Evolutionary conservation across 2,113 vertebrate genomes (phyloP).

Genomic region (Phalacrocorax aristotelis): DNA sequence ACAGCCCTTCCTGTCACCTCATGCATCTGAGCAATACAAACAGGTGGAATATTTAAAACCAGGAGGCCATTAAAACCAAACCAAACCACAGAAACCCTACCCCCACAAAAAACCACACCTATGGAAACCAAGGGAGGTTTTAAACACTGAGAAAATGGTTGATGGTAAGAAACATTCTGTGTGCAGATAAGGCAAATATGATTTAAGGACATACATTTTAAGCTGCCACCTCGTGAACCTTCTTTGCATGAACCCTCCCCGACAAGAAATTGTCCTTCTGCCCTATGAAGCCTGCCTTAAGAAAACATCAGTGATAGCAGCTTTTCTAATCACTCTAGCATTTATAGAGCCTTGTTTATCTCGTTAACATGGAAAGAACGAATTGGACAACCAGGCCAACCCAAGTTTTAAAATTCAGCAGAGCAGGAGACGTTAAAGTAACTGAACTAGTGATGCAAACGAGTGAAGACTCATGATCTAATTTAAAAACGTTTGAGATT

Average conservation of each 20-base stretch:
- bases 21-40: not conserved
- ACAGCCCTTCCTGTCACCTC: slow-evolving; percentile 57
- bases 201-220: not conserved
- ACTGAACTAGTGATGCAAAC: not conserved
- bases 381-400: not conserved
- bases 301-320: not conserved
- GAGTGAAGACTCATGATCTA: not conserved
- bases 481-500: not conserved
- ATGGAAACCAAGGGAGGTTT: not conserved
- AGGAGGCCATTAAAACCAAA: not conserved
- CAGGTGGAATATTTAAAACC: slow-evolving; percentile 30
- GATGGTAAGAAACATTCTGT: not conserved
- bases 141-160: not conserved
- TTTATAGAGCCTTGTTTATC: not conserved
- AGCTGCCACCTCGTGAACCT: not conserved
- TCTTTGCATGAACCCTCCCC: not conserved
- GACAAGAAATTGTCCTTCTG: not conserved
- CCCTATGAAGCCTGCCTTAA: not conserved
- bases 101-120: not conserved
- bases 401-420: not conserved
- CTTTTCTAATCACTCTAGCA: not conserved
- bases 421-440: not conserved
- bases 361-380: rapidly evolving
- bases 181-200: not conserved
- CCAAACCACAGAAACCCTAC: not conserved